Evolutionary conservation across 2,113 vertebrate genomes (phyloP).

Genomic region (Pelobates fuscus): DNA sequence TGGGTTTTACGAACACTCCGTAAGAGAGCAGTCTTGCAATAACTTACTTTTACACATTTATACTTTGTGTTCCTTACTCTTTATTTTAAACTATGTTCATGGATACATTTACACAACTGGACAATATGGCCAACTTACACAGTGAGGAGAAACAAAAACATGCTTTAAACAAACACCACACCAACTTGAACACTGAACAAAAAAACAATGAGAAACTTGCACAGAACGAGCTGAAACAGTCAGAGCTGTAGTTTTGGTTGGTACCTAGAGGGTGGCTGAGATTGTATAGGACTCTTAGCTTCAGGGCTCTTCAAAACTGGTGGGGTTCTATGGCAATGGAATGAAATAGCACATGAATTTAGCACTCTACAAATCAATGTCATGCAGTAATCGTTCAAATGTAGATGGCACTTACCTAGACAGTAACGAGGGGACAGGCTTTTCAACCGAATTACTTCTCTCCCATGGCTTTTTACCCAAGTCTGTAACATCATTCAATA

Average conservation of each 20-base stretch:
- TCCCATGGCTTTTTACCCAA: slow-evolving; percentile 96
- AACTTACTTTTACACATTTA: too few relatives aligned
- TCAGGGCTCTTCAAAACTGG: slow-evolving; percentile 77
- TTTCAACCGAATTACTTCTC: slow-evolving; percentile 93
- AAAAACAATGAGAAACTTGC: slow-evolving; percentile 43
- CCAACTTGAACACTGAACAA: neutral
- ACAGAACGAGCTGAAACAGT: slow-evolving; percentile 56
- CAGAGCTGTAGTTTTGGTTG: slow-evolving; percentile 53
- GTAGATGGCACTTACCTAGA: slow-evolving; percentile 78
- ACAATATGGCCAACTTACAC: slow-evolving; percentile 13
- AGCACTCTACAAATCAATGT: neutral
- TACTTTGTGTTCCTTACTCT: too few relatives aligned
- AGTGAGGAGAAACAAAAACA: slow-evolving; percentile 1
- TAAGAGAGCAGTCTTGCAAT: too few relatives aligned
- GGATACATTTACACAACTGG: neutral
- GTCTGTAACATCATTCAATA: slow-evolving; percentile 68
- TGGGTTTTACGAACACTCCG: too few relatives aligned
- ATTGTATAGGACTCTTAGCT: slow-evolving; percentile 78
- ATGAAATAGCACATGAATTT: slow-evolving; percentile 69
- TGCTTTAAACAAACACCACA: slow-evolving; percentile 9
- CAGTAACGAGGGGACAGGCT: slow-evolving; percentile 82
- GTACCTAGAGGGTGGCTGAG: slow-evolving; percentile 79
- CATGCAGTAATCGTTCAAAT: slow-evolving; percentile 8
- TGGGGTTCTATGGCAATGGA: slow-evolving; percentile 75
- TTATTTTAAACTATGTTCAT: too few relatives aligned